Percentiles rank a stretch among this genome's conserved stretches.
Evolutionary conservation across 2,113 vertebrate species (phyloP).

Genomic region (Sphyrna mokarran): DNA sequence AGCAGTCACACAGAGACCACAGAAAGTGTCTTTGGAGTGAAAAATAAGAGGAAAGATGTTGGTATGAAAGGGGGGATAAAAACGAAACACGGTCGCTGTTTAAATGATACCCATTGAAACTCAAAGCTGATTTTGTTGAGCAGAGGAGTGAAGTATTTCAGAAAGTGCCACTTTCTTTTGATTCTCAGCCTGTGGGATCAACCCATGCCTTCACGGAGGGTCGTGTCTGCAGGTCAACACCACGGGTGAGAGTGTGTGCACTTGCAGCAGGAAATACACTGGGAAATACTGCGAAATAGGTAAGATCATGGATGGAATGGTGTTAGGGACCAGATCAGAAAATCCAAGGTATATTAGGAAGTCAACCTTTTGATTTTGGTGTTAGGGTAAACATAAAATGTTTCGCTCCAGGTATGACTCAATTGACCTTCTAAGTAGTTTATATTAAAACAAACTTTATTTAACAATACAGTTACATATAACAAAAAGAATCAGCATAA

Average conservation of each 20-base stretch:
- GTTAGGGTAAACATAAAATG: no score
- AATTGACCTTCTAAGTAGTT: no score
- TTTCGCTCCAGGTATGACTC: no score
- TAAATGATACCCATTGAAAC: background rate
- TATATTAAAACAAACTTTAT: no score
- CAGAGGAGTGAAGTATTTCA: background rate
- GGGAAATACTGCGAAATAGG: slow-evolving; percentile 74
- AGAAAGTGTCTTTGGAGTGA: background rate
- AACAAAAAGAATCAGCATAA: no score
- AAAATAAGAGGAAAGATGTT: background rate
- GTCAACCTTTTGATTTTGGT: no score
- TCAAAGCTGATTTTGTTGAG: background rate
- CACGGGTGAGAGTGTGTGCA: slow-evolving; percentile 62
- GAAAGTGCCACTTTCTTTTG: slow-evolving; percentile 12
- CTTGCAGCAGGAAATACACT: slow-evolving; percentile 57
- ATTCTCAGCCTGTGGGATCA: slow-evolving; percentile 61
- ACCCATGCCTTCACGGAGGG: slow-evolving; percentile 73
- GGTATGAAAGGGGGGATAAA: background rate
- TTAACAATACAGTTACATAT: no score
- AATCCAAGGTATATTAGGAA: no score
- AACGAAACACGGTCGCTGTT: no score
- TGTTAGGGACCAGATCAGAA: no score
- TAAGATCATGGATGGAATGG: slow-evolving; percentile 54
- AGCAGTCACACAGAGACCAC: no score
- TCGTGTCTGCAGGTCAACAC: slow-evolving; percentile 63